These are phyloP conservation scores for Amorpha juglandis DNA, from an alignment of 2,888 invertebrate genomes.

Conservation along the genomic window DNA sequence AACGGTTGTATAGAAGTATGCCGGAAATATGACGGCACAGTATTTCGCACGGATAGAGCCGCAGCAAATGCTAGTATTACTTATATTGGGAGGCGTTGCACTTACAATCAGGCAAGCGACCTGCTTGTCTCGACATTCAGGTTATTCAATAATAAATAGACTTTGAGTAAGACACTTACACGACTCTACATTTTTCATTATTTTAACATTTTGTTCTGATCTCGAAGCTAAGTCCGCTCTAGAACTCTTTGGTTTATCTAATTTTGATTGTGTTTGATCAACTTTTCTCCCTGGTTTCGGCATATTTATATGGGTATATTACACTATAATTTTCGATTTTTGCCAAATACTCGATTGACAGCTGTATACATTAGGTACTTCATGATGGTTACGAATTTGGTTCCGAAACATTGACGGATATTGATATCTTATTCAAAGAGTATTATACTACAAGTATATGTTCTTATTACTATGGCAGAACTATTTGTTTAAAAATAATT, in stretches of 20 bases:
- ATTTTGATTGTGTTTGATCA: constrained; percentile 36
- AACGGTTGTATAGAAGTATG: too few relatives aligned
- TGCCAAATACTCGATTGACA: neutral
- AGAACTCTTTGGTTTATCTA: constrained; percentile 39
- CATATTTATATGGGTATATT: constrained; percentile 40
- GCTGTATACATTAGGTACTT: constrained; percentile 7
- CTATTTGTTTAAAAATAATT: too few relatives aligned
- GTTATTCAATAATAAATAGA: too few relatives aligned
- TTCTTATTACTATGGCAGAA: neutral
- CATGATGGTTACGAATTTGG: neutral
- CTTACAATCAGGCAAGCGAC: too few relatives aligned
- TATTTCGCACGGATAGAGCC: too few relatives aligned
- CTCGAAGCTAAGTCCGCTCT: constrained; percentile 43
- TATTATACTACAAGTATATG: too few relatives aligned
- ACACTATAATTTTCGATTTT: constrained; percentile 26
- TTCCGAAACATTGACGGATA: constrained; percentile 1
- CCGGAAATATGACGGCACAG: too few relatives aligned
- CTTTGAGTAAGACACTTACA: constrained; percentile 35
- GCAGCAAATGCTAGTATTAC: too few relatives aligned
- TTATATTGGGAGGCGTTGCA: too few relatives aligned
- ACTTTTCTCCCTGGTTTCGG: constrained; percentile 41
- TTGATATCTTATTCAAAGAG: too few relatives aligned
- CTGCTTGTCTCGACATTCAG: neutral
- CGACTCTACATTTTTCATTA: constrained; percentile 42
- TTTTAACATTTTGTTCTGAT: constrained; percentile 58